These are phyloP conservation scores for Drosophila setosimentum DNA, from an alignment of 2,888 invertebrate genomes.

Conservation along the genomic window DNA sequence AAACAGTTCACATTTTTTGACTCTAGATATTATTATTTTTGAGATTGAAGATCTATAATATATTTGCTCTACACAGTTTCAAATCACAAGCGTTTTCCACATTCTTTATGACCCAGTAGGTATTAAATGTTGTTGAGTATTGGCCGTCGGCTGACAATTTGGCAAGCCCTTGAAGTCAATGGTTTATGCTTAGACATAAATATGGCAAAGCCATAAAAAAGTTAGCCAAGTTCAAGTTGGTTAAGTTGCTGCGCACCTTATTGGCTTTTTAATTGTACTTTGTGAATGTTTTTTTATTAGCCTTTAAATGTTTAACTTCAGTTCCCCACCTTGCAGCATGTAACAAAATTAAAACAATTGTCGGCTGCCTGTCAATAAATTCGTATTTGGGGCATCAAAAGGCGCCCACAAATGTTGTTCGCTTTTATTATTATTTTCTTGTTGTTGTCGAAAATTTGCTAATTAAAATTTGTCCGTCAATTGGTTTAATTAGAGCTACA, in stretches of 20 bases:
- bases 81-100: background rate
- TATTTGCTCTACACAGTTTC: background rate
- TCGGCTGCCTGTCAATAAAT: conserved; percentile 58
- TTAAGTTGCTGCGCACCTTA: conserved; percentile 50
- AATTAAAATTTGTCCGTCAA: conserved; percentile 74
- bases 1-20: background rate
- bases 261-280: conserved; percentile 74
- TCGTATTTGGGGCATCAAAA: conserved; percentile 58
- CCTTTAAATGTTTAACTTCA: conserved; percentile 57
- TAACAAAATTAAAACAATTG: conserved; percentile 71
- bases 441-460: conserved; percentile 44
- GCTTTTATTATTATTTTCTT: conserved; percentile 49
- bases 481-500: conserved; percentile 72
- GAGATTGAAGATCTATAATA: background rate
- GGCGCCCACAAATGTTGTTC: conserved; percentile 51
- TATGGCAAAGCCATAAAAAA: conserved; percentile 67
- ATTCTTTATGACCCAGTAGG: conserved; percentile 9
- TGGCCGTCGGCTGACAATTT: conserved; percentile 34
- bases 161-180: conserved; percentile 21
- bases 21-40: background rate
- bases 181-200: conserved; percentile 63
- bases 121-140: conserved; percentile 19
- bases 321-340: background rate
- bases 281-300: conserved; percentile 68
- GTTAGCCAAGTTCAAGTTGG: conserved; percentile 53